A percentile compares a stretch with the other conserved stretches of the same genome.
Conservation (phyloP, 2,797 vertebrate species). For the Falco concolor region DNA sequence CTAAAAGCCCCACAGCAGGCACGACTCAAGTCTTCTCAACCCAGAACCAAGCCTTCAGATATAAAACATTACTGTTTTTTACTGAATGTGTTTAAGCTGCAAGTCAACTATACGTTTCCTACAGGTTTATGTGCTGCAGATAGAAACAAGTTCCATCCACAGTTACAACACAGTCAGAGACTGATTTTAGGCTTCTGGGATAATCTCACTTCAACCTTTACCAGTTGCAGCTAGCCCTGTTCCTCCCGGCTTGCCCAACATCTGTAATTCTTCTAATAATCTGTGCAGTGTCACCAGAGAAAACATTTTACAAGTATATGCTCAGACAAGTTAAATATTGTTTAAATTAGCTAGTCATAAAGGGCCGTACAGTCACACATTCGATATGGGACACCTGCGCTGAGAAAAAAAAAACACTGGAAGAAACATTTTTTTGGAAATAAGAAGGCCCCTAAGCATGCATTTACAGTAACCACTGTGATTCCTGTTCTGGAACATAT, state of each 20-base stretch:
- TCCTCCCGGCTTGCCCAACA: accelerated
- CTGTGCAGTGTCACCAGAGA: not conserved
- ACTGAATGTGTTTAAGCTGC: not conserved
- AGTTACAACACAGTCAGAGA: not conserved
- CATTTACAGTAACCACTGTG: not conserved
- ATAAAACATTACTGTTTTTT: not conserved
- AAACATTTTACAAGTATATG: not conserved
- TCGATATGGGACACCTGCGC: not conserved
- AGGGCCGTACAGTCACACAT: accelerated
- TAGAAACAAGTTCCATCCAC: not conserved
- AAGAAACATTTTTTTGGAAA: not conserved
- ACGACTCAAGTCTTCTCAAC: not conserved
- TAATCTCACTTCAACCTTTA: not conserved
- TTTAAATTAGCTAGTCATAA: not conserved
- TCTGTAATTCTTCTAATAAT: not conserved
- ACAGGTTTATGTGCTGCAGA: not conserved
- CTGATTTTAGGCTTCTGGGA: not conserved
- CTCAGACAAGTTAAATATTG: not conserved
- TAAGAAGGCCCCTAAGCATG: too few species aligned
- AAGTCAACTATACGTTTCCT: not conserved
- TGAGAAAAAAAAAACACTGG: not conserved
- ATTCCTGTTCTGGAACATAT: not conserved
- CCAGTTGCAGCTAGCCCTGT: not conserved
- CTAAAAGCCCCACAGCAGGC: not conserved
- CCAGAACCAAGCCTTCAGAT: not conserved